Percentiles rank a stretch among this genome's conserved stretches.
phyloP scores from a whole-genome alignment of 2,113 vertebrate species.

The Alces alces region DNA sequence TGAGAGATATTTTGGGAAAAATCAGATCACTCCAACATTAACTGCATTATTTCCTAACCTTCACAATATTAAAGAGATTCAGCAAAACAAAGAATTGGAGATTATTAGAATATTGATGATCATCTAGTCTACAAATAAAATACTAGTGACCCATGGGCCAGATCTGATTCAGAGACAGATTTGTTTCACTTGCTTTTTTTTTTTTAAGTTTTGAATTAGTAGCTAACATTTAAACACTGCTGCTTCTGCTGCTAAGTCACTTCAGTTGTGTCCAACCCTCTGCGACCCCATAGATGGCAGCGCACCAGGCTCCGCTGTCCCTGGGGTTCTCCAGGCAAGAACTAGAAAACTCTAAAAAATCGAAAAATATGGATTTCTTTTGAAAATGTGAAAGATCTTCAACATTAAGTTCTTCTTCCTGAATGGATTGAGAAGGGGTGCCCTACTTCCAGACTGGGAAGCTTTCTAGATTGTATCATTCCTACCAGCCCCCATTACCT shows the following conservation, averaged over 20 bases:
- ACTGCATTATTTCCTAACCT: neutral
- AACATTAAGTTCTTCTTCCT: neutral
- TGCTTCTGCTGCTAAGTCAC: too few relatives aligned
- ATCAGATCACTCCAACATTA: neutral
- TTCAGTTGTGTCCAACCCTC: too few relatives aligned
- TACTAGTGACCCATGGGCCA: neutral
- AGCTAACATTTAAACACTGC: neutral
- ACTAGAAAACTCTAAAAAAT: neutral
- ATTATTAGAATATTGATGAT: neutral
- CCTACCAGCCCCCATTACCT: neutral
- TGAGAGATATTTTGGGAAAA: neutral
- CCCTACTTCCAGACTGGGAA: neutral
- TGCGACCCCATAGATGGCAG: too few relatives aligned
- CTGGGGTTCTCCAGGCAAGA: too few relatives aligned
- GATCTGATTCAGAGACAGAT: neutral
- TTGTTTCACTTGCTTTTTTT: neutral
- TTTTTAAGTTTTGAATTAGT: neutral
- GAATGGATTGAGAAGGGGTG: neutral
- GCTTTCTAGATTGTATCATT: neutral
- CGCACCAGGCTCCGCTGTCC: too few relatives aligned
- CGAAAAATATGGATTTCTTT: neutral
- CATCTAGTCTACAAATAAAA: neutral
- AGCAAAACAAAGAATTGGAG: neutral
- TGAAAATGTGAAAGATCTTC: neutral
- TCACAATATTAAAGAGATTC: neutral